These are phyloP conservation scores for Ailurus styani DNA, from an alignment of 2,113 vertebrate species.

Conservation along the genomic window DNA sequence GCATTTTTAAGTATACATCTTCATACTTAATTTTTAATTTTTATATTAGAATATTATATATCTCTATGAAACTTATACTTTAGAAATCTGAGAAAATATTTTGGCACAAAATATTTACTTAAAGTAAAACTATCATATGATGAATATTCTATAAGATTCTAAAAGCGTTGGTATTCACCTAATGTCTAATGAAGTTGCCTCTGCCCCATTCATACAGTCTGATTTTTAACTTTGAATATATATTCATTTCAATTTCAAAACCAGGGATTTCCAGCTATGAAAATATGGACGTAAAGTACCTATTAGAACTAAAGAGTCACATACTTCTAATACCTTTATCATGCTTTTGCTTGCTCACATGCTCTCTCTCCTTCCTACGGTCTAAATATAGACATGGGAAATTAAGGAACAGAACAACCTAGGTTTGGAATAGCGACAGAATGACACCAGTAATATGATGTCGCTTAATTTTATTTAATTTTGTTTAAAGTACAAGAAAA, in stretches of 20 bases:
- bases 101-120: constrained; percentile 39
- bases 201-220: neutral
- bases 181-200: constrained; percentile 18
- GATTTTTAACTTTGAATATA: neutral
- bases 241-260: constrained; percentile 33
- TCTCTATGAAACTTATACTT: constrained; percentile 11
- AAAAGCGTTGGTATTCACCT: constrained; percentile 8
- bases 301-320: neutral
- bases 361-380: neutral
- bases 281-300: neutral
- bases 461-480: neutral
- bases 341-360: neutral
- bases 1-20: neutral
- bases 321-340: neutral
- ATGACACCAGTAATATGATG: neutral
- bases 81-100: constrained; percentile 35
- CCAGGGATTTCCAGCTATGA: neutral
- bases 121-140: constrained; percentile 31
- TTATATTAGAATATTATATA: neutral
- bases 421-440: neutral
- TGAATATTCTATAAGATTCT: neutral
- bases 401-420: neutral
- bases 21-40: neutral
- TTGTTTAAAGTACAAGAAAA: neutral
- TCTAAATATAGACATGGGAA: constrained; percentile 11